These are phyloP conservation scores for Fragum fragum DNA, from an alignment of 2,888 invertebrate species.

Conservation along the genomic window DNA sequence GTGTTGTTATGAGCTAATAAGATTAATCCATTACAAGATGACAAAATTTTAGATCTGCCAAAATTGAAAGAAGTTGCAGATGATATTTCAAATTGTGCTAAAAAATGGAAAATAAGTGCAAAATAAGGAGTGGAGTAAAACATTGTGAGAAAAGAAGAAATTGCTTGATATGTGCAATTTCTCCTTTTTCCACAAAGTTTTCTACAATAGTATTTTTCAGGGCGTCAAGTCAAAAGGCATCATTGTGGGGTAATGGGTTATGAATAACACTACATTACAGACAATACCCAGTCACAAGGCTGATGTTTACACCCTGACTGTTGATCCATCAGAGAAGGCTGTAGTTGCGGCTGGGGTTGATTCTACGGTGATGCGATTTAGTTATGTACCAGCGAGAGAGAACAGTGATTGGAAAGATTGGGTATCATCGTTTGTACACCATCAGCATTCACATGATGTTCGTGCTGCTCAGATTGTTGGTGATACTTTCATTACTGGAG, in stretches of 20 bases:
- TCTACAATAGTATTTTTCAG: background rate
- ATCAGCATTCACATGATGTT: slow-evolving; percentile 96
- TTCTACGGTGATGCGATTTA: slow-evolving; percentile 92
- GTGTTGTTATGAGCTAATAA: no score
- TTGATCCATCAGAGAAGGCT: slow-evolving; percentile 86
- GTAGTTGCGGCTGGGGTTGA: slow-evolving; percentile 89
- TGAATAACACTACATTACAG: slow-evolving; percentile 70
- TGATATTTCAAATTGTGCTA: no score
- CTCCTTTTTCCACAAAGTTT: no score
- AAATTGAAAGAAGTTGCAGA: no score
- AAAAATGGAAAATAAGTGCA: no score
- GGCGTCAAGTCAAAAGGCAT: background rate
- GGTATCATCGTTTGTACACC: slow-evolving; percentile 93
- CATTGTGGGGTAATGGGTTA: background rate
- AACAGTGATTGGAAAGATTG: slow-evolving; percentile 89
- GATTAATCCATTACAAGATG: no score
- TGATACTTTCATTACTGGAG: slow-evolving; percentile 92
- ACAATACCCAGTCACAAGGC: slow-evolving; percentile 92
- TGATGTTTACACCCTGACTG: slow-evolving; percentile 92
- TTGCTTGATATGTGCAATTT: no score
- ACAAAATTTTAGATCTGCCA: no score
- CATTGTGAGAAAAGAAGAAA: no score
- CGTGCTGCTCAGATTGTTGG: slow-evolving; percentile 90
- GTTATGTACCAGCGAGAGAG: slow-evolving; percentile 88
- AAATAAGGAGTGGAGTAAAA: no score